Conservation (phyloP, 2,797 vertebrate genomes). For the Sus cebifrons region DNA sequence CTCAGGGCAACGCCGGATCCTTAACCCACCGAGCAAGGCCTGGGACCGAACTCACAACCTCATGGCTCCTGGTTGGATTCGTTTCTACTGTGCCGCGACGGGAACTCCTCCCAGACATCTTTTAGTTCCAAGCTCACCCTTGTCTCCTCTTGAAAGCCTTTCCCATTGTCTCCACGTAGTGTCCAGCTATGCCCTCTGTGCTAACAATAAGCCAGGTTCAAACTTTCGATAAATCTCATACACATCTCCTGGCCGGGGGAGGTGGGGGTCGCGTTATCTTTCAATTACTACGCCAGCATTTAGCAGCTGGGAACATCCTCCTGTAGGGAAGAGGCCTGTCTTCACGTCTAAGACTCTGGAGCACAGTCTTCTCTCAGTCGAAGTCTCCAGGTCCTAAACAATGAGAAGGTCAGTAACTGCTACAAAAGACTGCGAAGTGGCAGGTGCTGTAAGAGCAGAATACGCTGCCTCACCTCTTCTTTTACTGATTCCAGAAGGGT, state of each 20-base stretch:
- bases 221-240: background rate
- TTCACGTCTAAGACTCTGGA: constrained; percentile 13
- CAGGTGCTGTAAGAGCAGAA: background rate
- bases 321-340: background rate
- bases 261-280: background rate
- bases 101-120: background rate
- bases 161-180: background rate
- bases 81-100: no score
- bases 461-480: background rate
- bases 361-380: background rate
- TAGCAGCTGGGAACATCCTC: constrained; percentile 16
- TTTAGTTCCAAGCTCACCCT: background rate
- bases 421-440: constrained; percentile 52
- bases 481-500: constrained; percentile 14
- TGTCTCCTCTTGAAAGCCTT: constrained; percentile 1
- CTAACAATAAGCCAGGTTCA: background rate
- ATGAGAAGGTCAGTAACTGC: constrained; percentile 7
- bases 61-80: no score
- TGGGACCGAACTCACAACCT: no score
- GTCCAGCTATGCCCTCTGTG: background rate
- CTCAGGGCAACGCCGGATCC: no score
- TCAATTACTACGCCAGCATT: background rate
- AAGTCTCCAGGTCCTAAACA: constrained; percentile 27
- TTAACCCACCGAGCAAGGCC: no score
- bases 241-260: background rate